phyloP scores from a whole-genome alignment of 2,113 vertebrate genomes.

The Odontophorus gujanensis region DNA sequence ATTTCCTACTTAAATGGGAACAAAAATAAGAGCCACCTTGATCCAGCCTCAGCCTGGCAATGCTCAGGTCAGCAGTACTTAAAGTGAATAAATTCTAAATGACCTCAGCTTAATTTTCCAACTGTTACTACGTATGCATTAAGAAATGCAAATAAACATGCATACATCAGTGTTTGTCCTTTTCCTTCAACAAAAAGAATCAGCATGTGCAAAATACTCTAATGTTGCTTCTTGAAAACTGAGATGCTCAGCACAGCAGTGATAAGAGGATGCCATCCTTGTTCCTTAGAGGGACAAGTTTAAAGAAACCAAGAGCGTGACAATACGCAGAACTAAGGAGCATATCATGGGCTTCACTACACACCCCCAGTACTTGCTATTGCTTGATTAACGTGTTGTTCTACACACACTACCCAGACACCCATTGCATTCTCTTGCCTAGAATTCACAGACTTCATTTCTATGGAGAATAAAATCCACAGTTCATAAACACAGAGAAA shows the following conservation, averaged over 20 bases:
- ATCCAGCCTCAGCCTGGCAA: not conserved
- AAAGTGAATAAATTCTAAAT: not conserved
- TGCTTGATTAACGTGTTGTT: not conserved
- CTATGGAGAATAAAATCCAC: not conserved
- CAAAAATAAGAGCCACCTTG: not conserved
- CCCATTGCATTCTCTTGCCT: not conserved
- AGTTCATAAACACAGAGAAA: not conserved
- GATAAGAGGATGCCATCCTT: not conserved
- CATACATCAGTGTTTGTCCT: not conserved
- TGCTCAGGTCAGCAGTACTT: not conserved
- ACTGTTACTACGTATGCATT: not conserved
- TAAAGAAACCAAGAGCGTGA: not conserved
- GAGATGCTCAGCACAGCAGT: not conserved
- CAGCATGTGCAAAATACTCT: not conserved
- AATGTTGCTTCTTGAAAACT: not conserved
- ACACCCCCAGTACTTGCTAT: not conserved
- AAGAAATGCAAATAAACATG: not conserved
- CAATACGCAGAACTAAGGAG: not conserved
- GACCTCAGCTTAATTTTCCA: not conserved
- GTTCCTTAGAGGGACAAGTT: not conserved
- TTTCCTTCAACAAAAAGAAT: not conserved
- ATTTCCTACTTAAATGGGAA: slow-evolving; percentile 3
- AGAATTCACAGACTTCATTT: not conserved
- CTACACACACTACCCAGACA: not conserved
- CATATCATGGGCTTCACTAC: not conserved